Evolutionary conservation across 1,140 invertebrate genomes (phyloP).

Genomic region (Lasioglossum albipes): DNA sequence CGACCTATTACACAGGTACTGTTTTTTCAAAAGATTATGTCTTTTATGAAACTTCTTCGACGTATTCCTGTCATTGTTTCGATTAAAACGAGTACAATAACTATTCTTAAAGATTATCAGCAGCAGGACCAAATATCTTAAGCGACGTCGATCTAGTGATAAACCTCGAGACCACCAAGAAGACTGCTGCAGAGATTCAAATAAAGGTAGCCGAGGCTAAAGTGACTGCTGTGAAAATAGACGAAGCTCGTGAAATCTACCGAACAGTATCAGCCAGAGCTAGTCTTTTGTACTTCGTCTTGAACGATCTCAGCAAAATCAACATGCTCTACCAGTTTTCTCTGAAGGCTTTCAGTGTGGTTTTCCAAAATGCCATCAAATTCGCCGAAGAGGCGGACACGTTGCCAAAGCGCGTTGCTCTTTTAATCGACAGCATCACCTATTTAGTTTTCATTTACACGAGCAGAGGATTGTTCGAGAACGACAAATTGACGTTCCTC

Average conservation of each 20-base stretch:
- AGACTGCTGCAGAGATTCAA: slow-evolving; percentile 94
- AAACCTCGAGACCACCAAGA: slow-evolving; percentile 96
- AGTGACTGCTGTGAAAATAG: slow-evolving; percentile 92
- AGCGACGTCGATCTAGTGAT: slow-evolving; percentile 94
- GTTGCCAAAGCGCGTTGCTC: slow-evolving; percentile 86
- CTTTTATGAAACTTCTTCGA: too few species aligned
- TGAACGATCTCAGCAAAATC: slow-evolving; percentile 96
- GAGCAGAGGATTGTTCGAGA: slow-evolving; percentile 94
- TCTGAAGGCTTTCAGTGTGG: slow-evolving; percentile 95
- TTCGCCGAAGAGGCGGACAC: slow-evolving; percentile 85
- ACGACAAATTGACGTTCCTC: slow-evolving; percentile 95
- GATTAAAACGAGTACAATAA: too few species aligned
- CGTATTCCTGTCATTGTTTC: too few species aligned
- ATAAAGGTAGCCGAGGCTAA: slow-evolving; percentile 92
- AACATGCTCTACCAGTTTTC: slow-evolving; percentile 98
- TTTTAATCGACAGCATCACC: slow-evolving; percentile 93
- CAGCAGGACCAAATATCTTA: slow-evolving; percentile 94
- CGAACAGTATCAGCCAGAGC: slow-evolving; percentile 91
- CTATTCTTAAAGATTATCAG: slow-evolving; percentile 83
- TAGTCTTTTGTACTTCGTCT: slow-evolving; percentile 95
- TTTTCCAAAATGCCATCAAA: slow-evolving; percentile 93
- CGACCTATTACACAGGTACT: slow-evolving; percentile 85
- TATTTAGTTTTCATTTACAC: slow-evolving; percentile 94
- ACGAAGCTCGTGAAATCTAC: slow-evolving; percentile 94
- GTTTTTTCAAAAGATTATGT: too few species aligned